Evolutionary conservation across 1,140 invertebrate species (phyloP).

Genomic region (Nymphalis io): DNA sequence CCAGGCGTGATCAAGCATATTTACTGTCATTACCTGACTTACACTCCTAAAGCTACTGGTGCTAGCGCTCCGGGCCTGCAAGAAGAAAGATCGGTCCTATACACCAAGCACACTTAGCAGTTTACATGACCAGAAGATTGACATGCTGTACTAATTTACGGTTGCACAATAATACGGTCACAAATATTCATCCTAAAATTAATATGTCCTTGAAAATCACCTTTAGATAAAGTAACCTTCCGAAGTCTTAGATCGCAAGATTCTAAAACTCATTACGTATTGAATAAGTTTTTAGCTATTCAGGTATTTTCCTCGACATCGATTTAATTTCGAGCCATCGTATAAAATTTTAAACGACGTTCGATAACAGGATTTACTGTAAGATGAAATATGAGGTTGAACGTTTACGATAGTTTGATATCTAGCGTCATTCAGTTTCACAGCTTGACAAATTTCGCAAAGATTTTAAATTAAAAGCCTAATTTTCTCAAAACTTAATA

Average conservation of each 20-base stretch:
- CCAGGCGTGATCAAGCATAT: constrained; percentile 71
- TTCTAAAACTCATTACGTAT: neutral
- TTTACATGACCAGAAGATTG: constrained; percentile 65
- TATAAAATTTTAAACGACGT: constrained; percentile 35
- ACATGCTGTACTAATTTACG: constrained; percentile 51
- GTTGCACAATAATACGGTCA: constrained; percentile 39
- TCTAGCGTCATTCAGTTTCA: constrained; percentile 16
- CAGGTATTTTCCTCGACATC: constrained; percentile 9
- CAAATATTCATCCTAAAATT: constrained; percentile 1
- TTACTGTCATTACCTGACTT: constrained; percentile 86
- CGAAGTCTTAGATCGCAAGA: neutral
- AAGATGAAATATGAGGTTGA: constrained; percentile 35
- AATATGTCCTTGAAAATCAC: neutral
- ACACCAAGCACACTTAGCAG: constrained; percentile 77
- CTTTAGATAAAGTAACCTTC: too few relatives aligned
- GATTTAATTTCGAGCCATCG: constrained; percentile 21
- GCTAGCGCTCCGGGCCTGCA: constrained; percentile 90
- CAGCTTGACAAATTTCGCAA: neutral
- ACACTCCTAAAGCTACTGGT: constrained; percentile 93
- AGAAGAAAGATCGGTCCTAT: constrained; percentile 82
- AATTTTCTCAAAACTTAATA: neutral
- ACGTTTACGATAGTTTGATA: constrained; percentile 20
- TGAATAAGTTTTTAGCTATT: neutral
- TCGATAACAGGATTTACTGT: constrained; percentile 32
- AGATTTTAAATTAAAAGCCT: neutral